These are phyloP conservation scores for Yponomeuta sedellus DNA, from an alignment of 2,888 invertebrate species.

Conservation along the genomic window DNA sequence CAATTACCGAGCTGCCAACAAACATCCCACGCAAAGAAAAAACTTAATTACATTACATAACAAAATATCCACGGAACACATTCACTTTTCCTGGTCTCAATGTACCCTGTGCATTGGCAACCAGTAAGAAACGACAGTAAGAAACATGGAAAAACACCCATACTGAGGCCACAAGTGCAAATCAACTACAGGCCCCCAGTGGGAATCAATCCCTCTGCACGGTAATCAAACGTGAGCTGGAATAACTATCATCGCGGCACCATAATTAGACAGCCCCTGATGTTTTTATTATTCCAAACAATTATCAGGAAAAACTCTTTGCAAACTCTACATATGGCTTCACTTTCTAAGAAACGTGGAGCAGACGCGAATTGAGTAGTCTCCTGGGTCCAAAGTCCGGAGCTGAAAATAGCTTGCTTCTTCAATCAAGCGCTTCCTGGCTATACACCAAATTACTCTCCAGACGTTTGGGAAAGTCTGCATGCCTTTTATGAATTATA, in stretches of 20 bases:
- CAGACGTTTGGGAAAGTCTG: background rate
- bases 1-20: background rate
- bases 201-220: too few species aligned
- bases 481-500: background rate
- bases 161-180: too few species aligned
- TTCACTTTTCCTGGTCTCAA: background rate
- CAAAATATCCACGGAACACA: background rate
- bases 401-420: conserved; percentile 4
- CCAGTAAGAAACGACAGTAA: too few species aligned
- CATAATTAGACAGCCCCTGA: too few species aligned
- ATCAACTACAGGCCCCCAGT: too few species aligned
- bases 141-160: too few species aligned
- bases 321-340: background rate
- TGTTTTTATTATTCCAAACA: too few species aligned
- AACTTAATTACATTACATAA: background rate
- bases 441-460: conserved; percentile 11
- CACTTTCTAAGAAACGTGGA: background rate
- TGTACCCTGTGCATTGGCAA: too few species aligned
- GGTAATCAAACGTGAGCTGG: too few species aligned
- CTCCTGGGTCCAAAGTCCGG: conserved; percentile 12
- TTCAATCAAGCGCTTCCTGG: conserved; percentile 14
- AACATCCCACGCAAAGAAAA: background rate
- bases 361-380: background rate
- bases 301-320: too few species aligned
- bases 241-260: too few species aligned